Evolutionary conservation across 2,113 vertebrate species (phyloP).

Genomic region (Nasalis larvatus): DNA sequence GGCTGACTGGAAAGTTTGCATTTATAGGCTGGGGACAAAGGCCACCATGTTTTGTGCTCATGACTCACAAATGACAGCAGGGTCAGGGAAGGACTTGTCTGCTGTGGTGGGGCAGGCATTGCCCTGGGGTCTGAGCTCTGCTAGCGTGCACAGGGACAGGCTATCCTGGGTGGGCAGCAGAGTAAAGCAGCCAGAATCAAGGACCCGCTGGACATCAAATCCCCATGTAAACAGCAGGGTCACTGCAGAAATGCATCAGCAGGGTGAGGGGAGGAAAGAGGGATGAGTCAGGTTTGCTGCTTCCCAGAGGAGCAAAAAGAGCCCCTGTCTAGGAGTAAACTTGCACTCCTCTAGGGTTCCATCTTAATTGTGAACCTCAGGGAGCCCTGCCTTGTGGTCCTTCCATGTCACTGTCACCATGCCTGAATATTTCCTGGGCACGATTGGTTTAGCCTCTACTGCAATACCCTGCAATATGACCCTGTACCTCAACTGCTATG

Average conservation of each 20-base stretch:
- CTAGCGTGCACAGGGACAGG: background rate
- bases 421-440: accelerated
- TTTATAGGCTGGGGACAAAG: background rate
- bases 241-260: background rate
- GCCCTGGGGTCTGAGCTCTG: background rate
- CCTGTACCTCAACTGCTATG: too few species aligned
- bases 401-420: background rate
- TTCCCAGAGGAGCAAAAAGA: background rate
- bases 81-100: background rate
- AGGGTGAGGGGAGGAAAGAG: too few species aligned
- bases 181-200: background rate
- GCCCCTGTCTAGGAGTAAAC: background rate
- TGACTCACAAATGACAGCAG: too few species aligned
- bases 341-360: too few species aligned
- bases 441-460: accelerated
- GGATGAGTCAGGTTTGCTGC: background rate
- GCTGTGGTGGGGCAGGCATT: too few species aligned
- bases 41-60: background rate
- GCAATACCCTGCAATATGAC: accelerated
- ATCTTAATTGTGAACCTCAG: background rate
- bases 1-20: background rate
- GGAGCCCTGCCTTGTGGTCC: background rate
- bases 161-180: too few species aligned
- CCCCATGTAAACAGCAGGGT: background rate
- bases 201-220: background rate